A percentile compares a stretch with the other conserved stretches of the same genome.
These are phyloP conservation scores for Henricia sp. DNA, from an alignment of 53 echinoderm and acorn worm species.

Conservation along the genomic window DNA sequence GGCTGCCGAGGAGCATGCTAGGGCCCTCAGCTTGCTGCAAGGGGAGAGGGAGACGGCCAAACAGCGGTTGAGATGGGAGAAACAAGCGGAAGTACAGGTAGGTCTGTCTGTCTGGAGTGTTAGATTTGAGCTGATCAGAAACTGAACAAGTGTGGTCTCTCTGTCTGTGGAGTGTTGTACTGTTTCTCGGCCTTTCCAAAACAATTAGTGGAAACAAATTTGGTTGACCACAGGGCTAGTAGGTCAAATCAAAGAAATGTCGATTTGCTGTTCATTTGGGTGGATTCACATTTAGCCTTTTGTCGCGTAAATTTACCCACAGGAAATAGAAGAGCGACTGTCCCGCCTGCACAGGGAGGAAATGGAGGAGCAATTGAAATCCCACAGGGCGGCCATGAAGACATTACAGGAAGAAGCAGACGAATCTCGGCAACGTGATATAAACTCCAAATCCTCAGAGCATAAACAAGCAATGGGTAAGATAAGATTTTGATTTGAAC, in stretches of 20 bases:
- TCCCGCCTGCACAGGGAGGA: conserved; percentile 30
- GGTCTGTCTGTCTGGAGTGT: no score
- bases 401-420: conserved; percentile 65
- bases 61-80: conserved; percentile 31
- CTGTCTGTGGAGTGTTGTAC: no score
- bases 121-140: no score
- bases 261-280: no score
- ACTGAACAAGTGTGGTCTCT: no score
- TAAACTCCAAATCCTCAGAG: conserved; percentile 39
- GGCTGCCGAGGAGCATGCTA: conserved; percentile 66
- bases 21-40: conserved; percentile 52
- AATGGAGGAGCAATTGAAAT: conserved; percentile 54
- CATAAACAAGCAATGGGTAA: conserved; percentile 69
- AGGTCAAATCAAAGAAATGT: no score
- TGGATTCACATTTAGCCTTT: no score
- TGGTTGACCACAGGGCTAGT: no score
- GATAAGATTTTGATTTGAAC: no score
- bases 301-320: conserved; percentile 6
- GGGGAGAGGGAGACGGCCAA: conserved; percentile 59
- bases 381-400: conserved; percentile 62
- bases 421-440: conserved; percentile 44
- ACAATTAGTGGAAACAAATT: no score
- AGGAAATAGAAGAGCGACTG: conserved; percentile 73
- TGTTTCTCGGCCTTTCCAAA: no score
- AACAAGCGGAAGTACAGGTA: not conserved